Conservation (phyloP, 1,140 invertebrate species). For the Teleogryllus occipitalis region DNA sequence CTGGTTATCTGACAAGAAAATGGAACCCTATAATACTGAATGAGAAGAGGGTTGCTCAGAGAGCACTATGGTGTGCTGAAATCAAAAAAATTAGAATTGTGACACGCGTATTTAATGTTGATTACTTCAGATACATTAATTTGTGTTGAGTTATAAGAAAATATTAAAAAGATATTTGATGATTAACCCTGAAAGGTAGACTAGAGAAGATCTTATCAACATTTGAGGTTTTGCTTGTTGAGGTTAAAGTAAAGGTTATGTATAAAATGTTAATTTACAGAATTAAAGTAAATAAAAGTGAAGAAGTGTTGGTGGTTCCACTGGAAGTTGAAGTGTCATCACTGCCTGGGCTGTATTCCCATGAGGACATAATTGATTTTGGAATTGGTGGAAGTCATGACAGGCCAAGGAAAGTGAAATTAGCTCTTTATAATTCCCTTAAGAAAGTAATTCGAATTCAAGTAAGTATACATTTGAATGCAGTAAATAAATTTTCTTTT, state of each 20-base stretch:
- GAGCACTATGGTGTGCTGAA: no score
- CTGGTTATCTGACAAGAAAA: no score
- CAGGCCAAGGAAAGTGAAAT: slow-evolving; percentile 50
- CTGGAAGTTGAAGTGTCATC: slow-evolving; percentile 79
- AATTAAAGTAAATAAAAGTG: slow-evolving; percentile 61
- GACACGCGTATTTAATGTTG: no score
- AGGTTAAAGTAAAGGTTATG: neutral
- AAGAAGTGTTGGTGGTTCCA: slow-evolving; percentile 65
- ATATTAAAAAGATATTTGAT: no score
- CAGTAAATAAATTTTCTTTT: neutral
- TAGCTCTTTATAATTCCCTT: slow-evolving; percentile 64
- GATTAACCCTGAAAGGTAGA: no score
- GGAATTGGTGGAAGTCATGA: slow-evolving; percentile 65
- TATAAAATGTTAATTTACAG: slow-evolving; percentile 33
- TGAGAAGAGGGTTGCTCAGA: no score
- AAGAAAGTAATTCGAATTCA: slow-evolving; percentile 60
- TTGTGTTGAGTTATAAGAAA: no score
- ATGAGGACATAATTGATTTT: slow-evolving; percentile 73
- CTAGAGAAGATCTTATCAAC: no score
- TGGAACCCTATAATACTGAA: no score
- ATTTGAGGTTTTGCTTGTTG: neutral
- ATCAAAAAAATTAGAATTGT: no score
- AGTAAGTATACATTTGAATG: slow-evolving; percentile 38
- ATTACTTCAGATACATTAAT: no score
- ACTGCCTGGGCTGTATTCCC: slow-evolving; percentile 62